A percentile compares a stretch with the other conserved stretches of the same genome.
These are phyloP conservation scores for Rhynchotus rufescens DNA, from an alignment of 2,797 vertebrate species.

Conservation along the genomic window DNA sequence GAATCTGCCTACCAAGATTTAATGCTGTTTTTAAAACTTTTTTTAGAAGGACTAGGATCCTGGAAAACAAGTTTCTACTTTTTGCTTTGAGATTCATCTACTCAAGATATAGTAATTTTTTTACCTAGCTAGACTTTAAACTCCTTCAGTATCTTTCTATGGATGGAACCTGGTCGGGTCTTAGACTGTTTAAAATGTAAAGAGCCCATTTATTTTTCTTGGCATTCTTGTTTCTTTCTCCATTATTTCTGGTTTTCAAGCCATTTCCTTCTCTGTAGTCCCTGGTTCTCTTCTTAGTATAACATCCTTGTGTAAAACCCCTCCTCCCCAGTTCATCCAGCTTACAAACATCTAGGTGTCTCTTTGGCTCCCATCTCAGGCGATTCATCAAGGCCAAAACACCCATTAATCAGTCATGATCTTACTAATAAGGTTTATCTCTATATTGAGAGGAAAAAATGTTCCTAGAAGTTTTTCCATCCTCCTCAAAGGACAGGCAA, in stretches of 20 bases:
- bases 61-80: conserved; percentile 1
- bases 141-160: background rate
- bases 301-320: background rate
- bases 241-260: background rate
- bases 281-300: background rate
- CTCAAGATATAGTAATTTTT: background rate
- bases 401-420: background rate
- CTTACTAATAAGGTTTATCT: background rate
- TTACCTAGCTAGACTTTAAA: background rate
- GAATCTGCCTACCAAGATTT: background rate
- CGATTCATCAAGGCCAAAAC: conserved; percentile 3
- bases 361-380: background rate
- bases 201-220: background rate
- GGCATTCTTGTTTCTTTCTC: background rate
- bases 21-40: background rate
- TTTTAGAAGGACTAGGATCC: background rate
- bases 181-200: background rate
- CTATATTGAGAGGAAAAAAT: background rate
- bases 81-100: background rate
- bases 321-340: background rate
- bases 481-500: conserved; percentile 12
- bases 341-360: background rate
- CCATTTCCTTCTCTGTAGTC: background rate
- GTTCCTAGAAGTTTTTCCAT: background rate
- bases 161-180: background rate